Evolutionary conservation across 92 coral and sea anemone genomes (phyloP), one percentile per base, ranked within the genome.

Genomic region (Phenganax stokvisi): DNA sequence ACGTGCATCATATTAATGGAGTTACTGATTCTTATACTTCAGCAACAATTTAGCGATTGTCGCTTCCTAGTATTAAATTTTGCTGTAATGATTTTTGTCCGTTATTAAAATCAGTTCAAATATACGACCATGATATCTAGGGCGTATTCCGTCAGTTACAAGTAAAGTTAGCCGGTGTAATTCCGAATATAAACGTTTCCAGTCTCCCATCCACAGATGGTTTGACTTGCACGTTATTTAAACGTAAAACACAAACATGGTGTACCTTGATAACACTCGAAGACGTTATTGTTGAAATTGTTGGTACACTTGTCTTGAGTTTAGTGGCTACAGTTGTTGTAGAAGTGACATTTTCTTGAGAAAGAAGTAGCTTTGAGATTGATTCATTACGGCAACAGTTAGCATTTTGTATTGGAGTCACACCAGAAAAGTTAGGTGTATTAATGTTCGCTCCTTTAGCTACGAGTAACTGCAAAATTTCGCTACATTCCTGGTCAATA

Each of bases 351-450:
- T 59, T 87, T 56, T 85, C 89, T 54, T 83, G 77, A 13, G 83
- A 62, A 62, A 79, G 44, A 12, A 90, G 85, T 8, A 90, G 68
- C 74, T 71, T 84, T n/a, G 89, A 83, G 7, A 92, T 84, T 30
- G 84, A 68, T 52, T 89, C 85, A 85, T 87, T 80, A 64, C 96
- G 89, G 17, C 91, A 90, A 61, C 96, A 90, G 84, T 90, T 89
- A 7, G 99, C 99, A 29, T 84, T 81, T 77, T 92, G 97, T 16
- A 92, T 56, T 16, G 97, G 91, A 10, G 97, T 91, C 62, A 88
- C 86, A 16, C 99, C 99, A 0, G 97, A 87, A 65, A 87, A 89
- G 47, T 90, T 80, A 7, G 91, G 85, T 8, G 86, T 97, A 68
- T 87, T 92, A 0, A 85, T 84, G 54, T 90, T 86, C 9, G 99